Base-by-base conservation (phyloP, 2,113 vertebrate genomes). In the Noctilio leporinus region DNA sequence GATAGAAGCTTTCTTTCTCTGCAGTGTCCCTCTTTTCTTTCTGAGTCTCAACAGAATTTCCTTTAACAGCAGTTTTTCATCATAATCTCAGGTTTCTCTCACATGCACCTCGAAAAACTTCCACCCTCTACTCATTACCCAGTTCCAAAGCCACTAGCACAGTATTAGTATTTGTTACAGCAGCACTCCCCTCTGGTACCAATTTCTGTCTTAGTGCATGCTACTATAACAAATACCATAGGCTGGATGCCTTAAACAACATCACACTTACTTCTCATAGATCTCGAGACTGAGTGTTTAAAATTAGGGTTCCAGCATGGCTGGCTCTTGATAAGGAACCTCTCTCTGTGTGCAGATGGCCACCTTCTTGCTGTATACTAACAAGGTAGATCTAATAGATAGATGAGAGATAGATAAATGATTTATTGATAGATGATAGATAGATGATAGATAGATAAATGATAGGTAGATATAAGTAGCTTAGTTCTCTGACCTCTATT, bases 321-420 rank as follows among this genome's bases (percentile, higher is more conserved):
- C 4, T 62, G 3, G 20, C 35, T 85, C 28, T 12, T 80, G 8
- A 10, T 35, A 43, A 77, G 17, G 14, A 0, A 4, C 5, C 10
- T 76, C 16, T 77, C 2, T 9, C 80, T 24, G 3, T 8, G 65
- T 93, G 20, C 11, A 47, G 19, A 47, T 82, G 12, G 3, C 16
- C 3, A 16, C 45, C 10, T 59, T 70, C 19, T 17, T 40, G 0
- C 10, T 8, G 10, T 53, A 3, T 82, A 16, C 4, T 43, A 57
- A 67, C 14, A 38, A 9, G 10, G 80, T 0, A 67, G 2, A 10
- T n/a, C 43, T 3, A 1, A 45, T 7, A 57, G 7, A 38, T 2
- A 45, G 33, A 1, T n/a, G 33, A 62, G 28, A 11, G 67, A 70
- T 10, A 7, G 4, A 20, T 28, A 47, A 10, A 59, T 2, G 24